Evolutionary conservation across 2,113 vertebrate species (phyloP).

Genomic region (Caracal caracal): DNA sequence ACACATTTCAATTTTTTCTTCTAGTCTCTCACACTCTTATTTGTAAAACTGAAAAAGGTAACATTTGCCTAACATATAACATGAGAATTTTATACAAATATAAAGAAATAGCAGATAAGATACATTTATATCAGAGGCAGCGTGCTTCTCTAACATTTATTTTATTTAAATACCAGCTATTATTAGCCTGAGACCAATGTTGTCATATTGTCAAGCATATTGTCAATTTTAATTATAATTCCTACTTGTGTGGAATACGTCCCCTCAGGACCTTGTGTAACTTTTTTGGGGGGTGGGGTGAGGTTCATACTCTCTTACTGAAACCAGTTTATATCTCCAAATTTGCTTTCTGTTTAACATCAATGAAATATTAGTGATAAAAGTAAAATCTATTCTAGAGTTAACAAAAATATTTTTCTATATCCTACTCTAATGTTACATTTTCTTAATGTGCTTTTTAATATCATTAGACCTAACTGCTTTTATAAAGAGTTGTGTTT

Average conservation of each 20-base stretch:
- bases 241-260: not conserved
- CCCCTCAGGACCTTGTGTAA: not conserved
- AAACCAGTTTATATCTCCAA: conserved; percentile 27
- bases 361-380: not conserved
- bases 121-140: conserved; percentile 43
- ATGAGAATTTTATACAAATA: conserved; percentile 37
- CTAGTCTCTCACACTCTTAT: not conserved
- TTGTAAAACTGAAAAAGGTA: conserved; percentile 54
- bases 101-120: conserved; percentile 35
- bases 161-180: conserved; percentile 51
- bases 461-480: not conserved
- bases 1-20: not conserved
- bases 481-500: not conserved
- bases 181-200: conserved; percentile 42
- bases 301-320: not conserved
- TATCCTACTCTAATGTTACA: not conserved
- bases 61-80: conserved; percentile 11
- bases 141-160: conserved; percentile 33
- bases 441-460: conserved; percentile 23
- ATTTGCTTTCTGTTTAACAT: conserved; percentile 36
- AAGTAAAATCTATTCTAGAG: not conserved
- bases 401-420: conserved; percentile 19
- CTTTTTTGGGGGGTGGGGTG: not conserved
- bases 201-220: conserved; percentile 1
- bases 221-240: conserved; percentile 63